Evolutionary conservation across 2,888 invertebrate genomes (phyloP), one percentile per base, ranked within the genome.

Genomic region (Aethes cnicana): DNA sequence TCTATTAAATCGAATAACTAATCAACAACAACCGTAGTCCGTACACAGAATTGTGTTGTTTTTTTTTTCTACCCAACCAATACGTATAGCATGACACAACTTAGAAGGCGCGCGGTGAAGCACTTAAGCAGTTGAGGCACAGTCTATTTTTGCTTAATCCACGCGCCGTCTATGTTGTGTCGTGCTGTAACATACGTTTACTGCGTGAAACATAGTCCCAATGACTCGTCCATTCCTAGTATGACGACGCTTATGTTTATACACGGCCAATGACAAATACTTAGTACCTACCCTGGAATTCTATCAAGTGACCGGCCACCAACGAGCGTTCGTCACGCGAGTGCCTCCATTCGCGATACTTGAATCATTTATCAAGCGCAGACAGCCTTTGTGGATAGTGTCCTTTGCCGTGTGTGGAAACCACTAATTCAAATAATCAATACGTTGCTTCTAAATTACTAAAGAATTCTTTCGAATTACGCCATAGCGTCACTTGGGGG

Each of bases 281-380:
- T 37, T 37, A 11, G 33, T 17, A 28, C 26, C 23, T 17, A 28
- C 26, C 23, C 35, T 12, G 37, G 21, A 35, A 35, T 35, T 39
- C 25, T 39, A 39, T 39, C 39, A 39, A 25, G 14, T 39, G 46
- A 39, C 44, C 30, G 25, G 37, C 26, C 17, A 48, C 20, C 55
- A 35, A 25, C 42, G 53, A 12, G 42, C 30, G 12, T 36, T 37
- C 18, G 50, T 46, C 52, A 49, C 48, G 50, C 53, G 25, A 50
- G 14, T 9, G 46, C 61, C 56, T 67, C 66, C 70, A 61, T 63
- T 66, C 43, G 66, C 66, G 65, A 71, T 74, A 70, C 69, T 67
- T 66, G 64, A 68, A 73, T 73, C 68, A 77, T 78, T 75, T 72
- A 76, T 76, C 75, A 75, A 66, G 59, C 53, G 61, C 62, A 41